These are phyloP conservation scores for Microctenopoma steveboyesi DNA, from an alignment of 2,797 vertebrate genomes.

Conservation along the genomic window DNA sequence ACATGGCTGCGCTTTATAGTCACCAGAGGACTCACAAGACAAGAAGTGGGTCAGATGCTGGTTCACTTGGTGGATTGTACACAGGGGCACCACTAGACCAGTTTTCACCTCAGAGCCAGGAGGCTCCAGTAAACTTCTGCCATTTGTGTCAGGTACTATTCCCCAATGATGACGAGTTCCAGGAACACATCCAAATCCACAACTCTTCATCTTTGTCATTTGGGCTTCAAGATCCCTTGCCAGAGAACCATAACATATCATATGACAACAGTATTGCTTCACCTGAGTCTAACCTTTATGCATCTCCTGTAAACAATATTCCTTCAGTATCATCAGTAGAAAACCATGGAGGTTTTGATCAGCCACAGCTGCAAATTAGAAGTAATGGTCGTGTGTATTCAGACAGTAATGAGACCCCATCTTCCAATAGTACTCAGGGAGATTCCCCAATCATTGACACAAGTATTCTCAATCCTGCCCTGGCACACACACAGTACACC, in stretches of 20 bases:
- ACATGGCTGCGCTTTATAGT: conserved; percentile 89
- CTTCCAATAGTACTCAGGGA: conserved; percentile 74
- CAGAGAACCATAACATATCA: conserved; percentile 75
- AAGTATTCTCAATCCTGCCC: conserved; percentile 48
- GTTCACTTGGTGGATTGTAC: conserved; percentile 37
- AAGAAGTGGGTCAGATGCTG: conserved; percentile 49
- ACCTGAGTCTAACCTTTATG: conserved; percentile 77
- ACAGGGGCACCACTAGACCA: conserved; percentile 50
- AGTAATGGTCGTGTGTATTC: conserved; percentile 76
- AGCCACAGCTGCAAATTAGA: conserved; percentile 55
- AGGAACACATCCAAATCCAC: conserved; percentile 86
- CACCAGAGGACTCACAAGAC: conserved; percentile 88
- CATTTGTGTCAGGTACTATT: conserved; percentile 85
- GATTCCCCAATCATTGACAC: conserved; percentile 55
- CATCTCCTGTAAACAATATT: conserved; percentile 72
- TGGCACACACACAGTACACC: conserved; percentile 45
- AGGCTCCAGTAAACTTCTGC: conserved; percentile 73
- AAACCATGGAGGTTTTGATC: conserved; percentile 72
- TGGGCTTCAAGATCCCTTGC: conserved; percentile 69
- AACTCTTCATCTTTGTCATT: conserved; percentile 82
- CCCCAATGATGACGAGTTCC: conserved; percentile 81
- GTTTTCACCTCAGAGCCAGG: conserved; percentile 74
- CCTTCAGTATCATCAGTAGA: conserved; percentile 70
- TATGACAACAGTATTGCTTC: conserved; percentile 80
- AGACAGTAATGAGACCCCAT: conserved; percentile 76